Base-by-base conservation (phyloP, 2,797 vertebrate species). In the Coregonus sp. region DNA sequence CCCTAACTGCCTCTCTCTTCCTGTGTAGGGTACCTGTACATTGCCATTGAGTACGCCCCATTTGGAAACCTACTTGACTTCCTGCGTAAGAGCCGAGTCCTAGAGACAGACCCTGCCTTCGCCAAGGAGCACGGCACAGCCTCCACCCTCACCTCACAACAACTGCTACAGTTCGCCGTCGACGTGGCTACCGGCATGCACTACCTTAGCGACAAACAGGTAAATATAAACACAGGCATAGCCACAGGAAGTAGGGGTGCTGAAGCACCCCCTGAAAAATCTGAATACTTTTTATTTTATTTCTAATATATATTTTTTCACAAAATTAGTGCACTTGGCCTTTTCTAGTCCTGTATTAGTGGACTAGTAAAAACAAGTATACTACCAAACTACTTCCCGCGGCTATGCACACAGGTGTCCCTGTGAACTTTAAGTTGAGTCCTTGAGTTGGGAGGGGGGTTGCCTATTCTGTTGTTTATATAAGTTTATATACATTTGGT, bases 141-240 rank as follows among this genome's bases (percentile, higher is more conserved):
- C n/a, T 99, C 98, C 74, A 99, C 98, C 0, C 97, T 99, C 85
- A 99, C 98, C 59, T 99, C 98, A 16, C 97, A 99, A 89, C 98
- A 99, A 89, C 95, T 99, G 70, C 94, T 99, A 83, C 97, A 99
- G 92, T 99, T 99, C 74, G 94, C 98, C 68, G 97, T 96, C 1
- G 96, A 99, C 0, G 98, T 99, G 59, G 97, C 97, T 6, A 99
- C 97, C 0, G 98, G 98, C 83, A 99, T 99, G 98, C 98, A 99
- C 88, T 99, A 99, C 88, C 94, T 99, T 79, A 99, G 98, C 73
- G 98, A 99, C 92, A 99, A 99, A 89, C 98, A 99, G 96, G 98
- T 99, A 86, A 78, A 14, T 16, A 25, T 25, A 63, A 18, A 59
- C 20, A 61, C n/a, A 25, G 3, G 37, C 52, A 25, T 0, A 31